These are phyloP conservation scores for Copsychus sechellarum DNA, from an alignment of 2,113 vertebrate species.

Conservation along the genomic window DNA sequence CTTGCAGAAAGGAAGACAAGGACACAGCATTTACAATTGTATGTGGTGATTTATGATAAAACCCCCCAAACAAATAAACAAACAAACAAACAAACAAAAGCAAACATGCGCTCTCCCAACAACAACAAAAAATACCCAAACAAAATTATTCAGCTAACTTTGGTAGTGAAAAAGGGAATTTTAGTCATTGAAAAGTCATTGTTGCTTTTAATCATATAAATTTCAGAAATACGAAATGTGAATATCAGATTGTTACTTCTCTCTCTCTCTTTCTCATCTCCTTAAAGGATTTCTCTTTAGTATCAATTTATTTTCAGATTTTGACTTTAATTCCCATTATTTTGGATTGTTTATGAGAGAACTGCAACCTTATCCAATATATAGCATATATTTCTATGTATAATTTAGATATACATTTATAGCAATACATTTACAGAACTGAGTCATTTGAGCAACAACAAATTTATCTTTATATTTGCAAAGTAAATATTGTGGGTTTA, in stretches of 20 bases:
- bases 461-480: neutral
- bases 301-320: neutral
- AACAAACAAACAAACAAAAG: neutral
- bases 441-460: neutral
- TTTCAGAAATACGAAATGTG: neutral
- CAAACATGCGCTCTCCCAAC: accelerated
- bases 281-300: neutral
- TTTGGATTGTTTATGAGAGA: neutral
- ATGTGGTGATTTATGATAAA: neutral
- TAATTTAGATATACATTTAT: neutral
- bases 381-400: neutral
- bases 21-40: neutral
- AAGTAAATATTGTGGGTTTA: neutral
- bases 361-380: neutral
- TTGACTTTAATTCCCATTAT: neutral
- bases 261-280: neutral
- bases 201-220: neutral
- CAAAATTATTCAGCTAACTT: neutral
- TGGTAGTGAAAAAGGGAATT: neutral
- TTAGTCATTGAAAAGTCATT: neutral
- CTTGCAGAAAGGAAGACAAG: neutral
- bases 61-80: neutral
- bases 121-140: neutral
- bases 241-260: neutral
- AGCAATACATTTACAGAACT: neutral